phyloP scores from a whole-genome alignment of 2,113 vertebrate genomes.

The Psittacula cyanocephala region DNA sequence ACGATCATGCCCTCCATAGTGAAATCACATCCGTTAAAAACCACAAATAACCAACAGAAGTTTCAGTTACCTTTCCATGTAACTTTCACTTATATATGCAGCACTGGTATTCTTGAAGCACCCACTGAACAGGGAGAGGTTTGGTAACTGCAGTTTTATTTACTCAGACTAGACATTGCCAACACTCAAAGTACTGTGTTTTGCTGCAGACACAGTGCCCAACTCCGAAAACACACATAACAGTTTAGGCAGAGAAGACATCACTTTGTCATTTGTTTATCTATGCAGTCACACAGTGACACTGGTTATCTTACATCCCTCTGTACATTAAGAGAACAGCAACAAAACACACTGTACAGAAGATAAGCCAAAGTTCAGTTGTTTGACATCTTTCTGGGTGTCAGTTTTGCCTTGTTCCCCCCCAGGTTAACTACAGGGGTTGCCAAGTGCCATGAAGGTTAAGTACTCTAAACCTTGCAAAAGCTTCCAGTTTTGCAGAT shows the following conservation, averaged over 20 bases:
- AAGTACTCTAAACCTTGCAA: not conserved
- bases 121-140: not conserved
- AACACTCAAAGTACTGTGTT: not conserved
- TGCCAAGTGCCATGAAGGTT: not conserved
- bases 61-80: not conserved
- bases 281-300: constrained; percentile 4
- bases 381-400: not conserved
- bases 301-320: not conserved
- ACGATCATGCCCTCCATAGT: not conserved
- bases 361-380: not conserved
- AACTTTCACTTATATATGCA: not conserved
- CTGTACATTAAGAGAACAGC: not conserved
- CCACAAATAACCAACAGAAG: not conserved
- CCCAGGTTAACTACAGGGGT: not conserved
- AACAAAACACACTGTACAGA: not conserved
- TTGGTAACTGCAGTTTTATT: not conserved
- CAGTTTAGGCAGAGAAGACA: not conserved
- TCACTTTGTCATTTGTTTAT: not conserved
- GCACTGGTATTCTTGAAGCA: not conserved
- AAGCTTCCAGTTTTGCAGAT: not conserved
- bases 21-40: not conserved
- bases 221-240: not conserved
- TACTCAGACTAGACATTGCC: not conserved
- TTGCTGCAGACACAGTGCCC: not conserved
- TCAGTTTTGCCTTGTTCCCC: not conserved